A percentile compares a stretch with the other conserved stretches of the same genome.
phyloP scores from a whole-genome alignment of 2,113 vertebrate genomes.

The Polypterus senegalus region DNA sequence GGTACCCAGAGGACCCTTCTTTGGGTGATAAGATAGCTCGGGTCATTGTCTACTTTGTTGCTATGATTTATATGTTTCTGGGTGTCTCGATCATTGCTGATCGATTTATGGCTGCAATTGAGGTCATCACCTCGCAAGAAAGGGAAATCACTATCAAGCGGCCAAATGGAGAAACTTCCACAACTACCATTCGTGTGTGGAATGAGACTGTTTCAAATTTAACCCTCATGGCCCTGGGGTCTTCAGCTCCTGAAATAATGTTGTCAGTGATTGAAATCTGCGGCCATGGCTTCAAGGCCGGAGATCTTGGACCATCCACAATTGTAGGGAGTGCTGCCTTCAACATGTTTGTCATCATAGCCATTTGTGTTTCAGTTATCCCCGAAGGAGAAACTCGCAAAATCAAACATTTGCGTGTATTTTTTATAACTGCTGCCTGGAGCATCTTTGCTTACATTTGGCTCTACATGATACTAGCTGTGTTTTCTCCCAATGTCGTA shows the following conservation, averaged over 20 bases:
- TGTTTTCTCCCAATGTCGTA: slow-evolving; percentile 88
- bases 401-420: slow-evolving; percentile 90
- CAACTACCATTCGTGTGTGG: slow-evolving; percentile 86
- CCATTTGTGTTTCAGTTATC: slow-evolving; percentile 86
- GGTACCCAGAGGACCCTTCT: slow-evolving; percentile 96
- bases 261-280: slow-evolving; percentile 93
- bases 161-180: slow-evolving; percentile 88
- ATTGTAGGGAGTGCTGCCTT: slow-evolving; percentile 95
- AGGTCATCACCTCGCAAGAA: slow-evolving; percentile 96
- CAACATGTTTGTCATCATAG: slow-evolving; percentile 98
- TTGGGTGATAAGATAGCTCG: slow-evolving; percentile 96
- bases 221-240: slow-evolving; percentile 94
- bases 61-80: slow-evolving; percentile 97
- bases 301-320: slow-evolving; percentile 85
- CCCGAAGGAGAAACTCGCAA: slow-evolving; percentile 90
- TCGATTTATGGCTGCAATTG: slow-evolving; percentile 97
- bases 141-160: slow-evolving; percentile 86
- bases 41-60: slow-evolving; percentile 97
- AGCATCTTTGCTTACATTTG: slow-evolving; percentile 97
- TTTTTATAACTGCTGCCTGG: slow-evolving; percentile 93
- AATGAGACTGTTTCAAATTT: slow-evolving; percentile 97
- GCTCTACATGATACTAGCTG: slow-evolving; percentile 97
- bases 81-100: slow-evolving; percentile 96
- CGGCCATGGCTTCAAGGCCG: slow-evolving; percentile 80
- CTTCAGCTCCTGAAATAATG: slow-evolving; percentile 90